Base-by-base conservation (phyloP, 92 coral and sea anemone species). In the Chrysogorgia sp. region DNA sequence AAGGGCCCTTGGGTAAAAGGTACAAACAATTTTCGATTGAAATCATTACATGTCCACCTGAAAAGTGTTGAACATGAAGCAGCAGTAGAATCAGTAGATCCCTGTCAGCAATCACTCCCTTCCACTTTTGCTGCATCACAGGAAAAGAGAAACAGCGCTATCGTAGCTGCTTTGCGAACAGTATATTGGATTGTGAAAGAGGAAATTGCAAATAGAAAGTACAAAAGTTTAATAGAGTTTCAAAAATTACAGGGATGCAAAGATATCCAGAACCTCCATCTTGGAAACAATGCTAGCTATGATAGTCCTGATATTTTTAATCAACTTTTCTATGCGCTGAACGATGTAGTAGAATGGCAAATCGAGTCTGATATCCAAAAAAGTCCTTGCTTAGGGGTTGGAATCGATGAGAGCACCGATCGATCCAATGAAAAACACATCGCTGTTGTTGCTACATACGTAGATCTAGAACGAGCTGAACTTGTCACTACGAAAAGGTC, bases 341-440 rank as follows among this genome's bases (percentile, higher is more conserved):
- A 77, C 31, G 26, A n/a, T n/a, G n/a, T n/a, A n/a, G n/a, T 77
- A 2, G 82, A 77, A 34, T 26, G 6, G 56, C 14, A 61, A 62
- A 77, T 61, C 22, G 55, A 41, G 13, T 34, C 29, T 23, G 67
- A 76, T 33, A 48, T 60, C 25, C 74, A 63, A 61, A 37, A 32
- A 63, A 78, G 74, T 56, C 83, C 75, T 7, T 34, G 40, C 61
- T 2, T 63, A 28, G 83, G 83, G 15, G 63, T 37, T 10, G 75
- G 83, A 2, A 78, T 78, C 47, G 75, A 78, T 37, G 75, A 67
- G 7, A 80, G 77, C 43, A 79, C 77, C 1, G 66, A 67, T 52
- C 28, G 84, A 33, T 79, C 84, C 1, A 79, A 79, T 41, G 65
- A 79, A 55, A 79, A 79, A 52, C 84, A 79, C 67, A 67, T 67